Evolutionary conservation across 2,797 vertebrate species (phyloP).

Genomic region (Zenarchopterus dispar): DNA sequence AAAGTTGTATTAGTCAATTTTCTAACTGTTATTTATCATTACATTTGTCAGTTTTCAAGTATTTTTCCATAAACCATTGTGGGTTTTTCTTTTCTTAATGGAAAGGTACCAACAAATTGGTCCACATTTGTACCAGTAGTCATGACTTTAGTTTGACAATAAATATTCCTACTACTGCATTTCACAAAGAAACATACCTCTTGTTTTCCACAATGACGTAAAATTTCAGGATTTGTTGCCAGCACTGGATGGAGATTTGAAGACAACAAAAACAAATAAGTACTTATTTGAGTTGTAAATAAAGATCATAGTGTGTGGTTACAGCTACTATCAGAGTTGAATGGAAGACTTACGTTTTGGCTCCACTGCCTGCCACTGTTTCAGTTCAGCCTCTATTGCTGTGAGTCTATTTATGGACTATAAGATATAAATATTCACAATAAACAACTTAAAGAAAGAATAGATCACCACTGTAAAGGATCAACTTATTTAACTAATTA

Average conservation of each 20-base stretch:
- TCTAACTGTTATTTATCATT: too few species aligned
- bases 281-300: constrained; percentile 12
- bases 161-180: background rate
- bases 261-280: background rate
- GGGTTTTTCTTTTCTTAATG: too few species aligned
- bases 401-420: constrained; percentile 74
- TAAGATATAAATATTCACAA: constrained; percentile 7
- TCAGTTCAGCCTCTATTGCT: constrained; percentile 77
- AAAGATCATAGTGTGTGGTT: background rate
- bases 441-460: background rate
- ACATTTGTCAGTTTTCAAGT: too few species aligned
- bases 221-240: constrained; percentile 73
- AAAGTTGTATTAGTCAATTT: too few species aligned
- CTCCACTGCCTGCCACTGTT: constrained; percentile 71
- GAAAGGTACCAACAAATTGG: too few species aligned
- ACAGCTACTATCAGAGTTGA: background rate
- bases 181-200: constrained; percentile 68
- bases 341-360: constrained; percentile 74
- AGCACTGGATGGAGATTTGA: constrained; percentile 63
- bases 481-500: too few species aligned
- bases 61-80: too few species aligned
- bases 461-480: background rate
- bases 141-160: background rate
- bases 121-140: too few species aligned
- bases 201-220: constrained; percentile 76